phyloP scores from a whole-genome alignment of 1,140 invertebrate species.

The Saccostrea echinata region DNA sequence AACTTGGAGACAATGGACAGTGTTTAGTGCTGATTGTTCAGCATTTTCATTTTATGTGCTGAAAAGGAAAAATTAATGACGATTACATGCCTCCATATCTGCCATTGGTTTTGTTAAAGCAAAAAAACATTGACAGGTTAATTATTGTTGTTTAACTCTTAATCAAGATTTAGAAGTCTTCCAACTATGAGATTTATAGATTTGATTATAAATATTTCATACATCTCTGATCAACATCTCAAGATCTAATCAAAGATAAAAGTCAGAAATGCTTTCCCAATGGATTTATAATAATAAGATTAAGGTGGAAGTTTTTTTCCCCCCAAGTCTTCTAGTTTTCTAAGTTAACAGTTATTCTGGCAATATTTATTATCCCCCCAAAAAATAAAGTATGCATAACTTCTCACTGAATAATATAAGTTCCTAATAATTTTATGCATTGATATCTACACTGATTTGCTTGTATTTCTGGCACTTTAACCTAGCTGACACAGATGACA shows the following conservation, averaged over 20 bases:
- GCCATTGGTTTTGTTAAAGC: background rate
- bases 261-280: background rate
- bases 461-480: too few relatives aligned
- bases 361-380: too few relatives aligned
- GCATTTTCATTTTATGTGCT: background rate
- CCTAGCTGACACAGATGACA: too few relatives aligned
- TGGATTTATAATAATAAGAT: background rate
- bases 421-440: too few relatives aligned
- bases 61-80: background rate
- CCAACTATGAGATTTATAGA: conserved; percentile 23
- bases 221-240: conserved; percentile 1
- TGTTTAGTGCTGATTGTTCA: background rate
- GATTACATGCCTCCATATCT: conserved; percentile 19
- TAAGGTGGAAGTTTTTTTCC: too few relatives aligned
- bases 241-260: background rate
- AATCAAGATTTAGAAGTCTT: conserved; percentile 13
- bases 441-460: too few relatives aligned
- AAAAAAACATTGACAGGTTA: background rate
- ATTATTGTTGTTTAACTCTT: conserved; percentile 10
- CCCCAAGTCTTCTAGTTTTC: too few relatives aligned
- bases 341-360: too few relatives aligned
- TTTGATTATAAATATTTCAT: conserved; percentile 27
- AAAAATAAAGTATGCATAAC: too few relatives aligned
- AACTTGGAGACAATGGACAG: background rate
- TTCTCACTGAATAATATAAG: too few relatives aligned